Evolutionary conservation across 2,888 invertebrate species (phyloP), one percentile per base, ranked within the genome.

Genomic region (Dione juno): DNA sequence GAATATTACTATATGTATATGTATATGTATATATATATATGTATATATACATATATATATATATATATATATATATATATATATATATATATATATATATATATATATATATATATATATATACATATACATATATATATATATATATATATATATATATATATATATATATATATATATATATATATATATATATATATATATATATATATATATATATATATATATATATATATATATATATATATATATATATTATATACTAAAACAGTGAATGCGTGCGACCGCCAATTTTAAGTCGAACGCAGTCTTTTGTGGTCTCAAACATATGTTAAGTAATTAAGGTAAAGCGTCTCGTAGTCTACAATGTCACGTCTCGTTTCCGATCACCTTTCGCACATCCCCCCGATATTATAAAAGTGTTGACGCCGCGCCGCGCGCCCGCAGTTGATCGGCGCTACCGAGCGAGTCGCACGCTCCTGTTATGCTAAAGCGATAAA

Each of bases 361-460:
- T 87, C 84, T 84, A 83, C 92, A 90, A 91, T 91, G 92, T 87
- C 89, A 90, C 85, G 85, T 86, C 82, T 79, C 80, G 78, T 84
- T 87, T 88, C 88, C 88, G 88, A 87, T 82, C 82, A 80, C 88
- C 91, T 89, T 88, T 90, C 84, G 85, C 78, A 83, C 88, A 89
- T 90, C 90, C 86, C 87, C 81, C 85, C 91, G 89, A 91, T 82
- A 84, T 91, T 89, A 92, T 92, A 92, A 89, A 92, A 92, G 86
- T 81, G 81, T 77, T 78, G 76, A 76, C 45, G 74, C 21, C 43
- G 70, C 81, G 87, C 84, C 90, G 92, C 93, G 93, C 93, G 93
- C 87, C 82, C 86, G 89, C 93, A 93, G 92, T 92, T 78, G 82
- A 82, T 78, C 80, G 87, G 85, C 84, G 88, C 84, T 82, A 85